Evolutionary conservation across 1,140 invertebrate species (phyloP).

Genomic region (Cotesia vestalis): DNA sequence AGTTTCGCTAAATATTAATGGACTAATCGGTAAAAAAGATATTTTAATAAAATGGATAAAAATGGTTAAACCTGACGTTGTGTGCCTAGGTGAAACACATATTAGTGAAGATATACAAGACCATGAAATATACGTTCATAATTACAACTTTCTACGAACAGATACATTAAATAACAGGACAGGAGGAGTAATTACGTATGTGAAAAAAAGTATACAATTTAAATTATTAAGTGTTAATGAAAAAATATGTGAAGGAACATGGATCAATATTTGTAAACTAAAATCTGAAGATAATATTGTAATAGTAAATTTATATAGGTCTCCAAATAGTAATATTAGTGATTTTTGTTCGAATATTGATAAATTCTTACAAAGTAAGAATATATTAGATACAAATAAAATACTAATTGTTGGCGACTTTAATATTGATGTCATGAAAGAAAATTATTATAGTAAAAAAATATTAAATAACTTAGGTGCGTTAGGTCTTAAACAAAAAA

Average conservation of each 20-base stretch:
- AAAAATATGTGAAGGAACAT: neutral
- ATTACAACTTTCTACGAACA: neutral
- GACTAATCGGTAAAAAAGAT: neutral
- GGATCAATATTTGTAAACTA: neutral
- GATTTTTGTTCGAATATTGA: too few species aligned
- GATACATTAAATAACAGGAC: constrained; percentile 28
- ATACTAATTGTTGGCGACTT: too few species aligned
- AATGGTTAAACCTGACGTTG: constrained; percentile 11
- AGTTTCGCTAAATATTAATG: too few species aligned
- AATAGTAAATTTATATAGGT: too few species aligned
- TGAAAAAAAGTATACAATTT: constrained; percentile 7
- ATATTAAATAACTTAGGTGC: too few species aligned
- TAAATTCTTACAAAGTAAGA: too few species aligned
- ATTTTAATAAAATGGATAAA: constrained; percentile 12
- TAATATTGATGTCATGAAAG: too few species aligned
- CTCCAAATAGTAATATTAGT: too few species aligned
- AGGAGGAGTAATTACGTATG: constrained; percentile 19
- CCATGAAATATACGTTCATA: constrained; percentile 18
- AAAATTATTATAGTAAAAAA: too few species aligned
- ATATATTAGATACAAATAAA: too few species aligned
- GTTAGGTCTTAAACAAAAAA: too few species aligned
- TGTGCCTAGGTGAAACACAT: constrained; percentile 31
- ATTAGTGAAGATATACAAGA: constrained; percentile 21
- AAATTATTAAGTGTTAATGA: neutral
- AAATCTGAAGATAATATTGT: too few species aligned